Conservation (phyloP, 2,888 invertebrate species). For the Agonopterix alstromeriana region DNA sequence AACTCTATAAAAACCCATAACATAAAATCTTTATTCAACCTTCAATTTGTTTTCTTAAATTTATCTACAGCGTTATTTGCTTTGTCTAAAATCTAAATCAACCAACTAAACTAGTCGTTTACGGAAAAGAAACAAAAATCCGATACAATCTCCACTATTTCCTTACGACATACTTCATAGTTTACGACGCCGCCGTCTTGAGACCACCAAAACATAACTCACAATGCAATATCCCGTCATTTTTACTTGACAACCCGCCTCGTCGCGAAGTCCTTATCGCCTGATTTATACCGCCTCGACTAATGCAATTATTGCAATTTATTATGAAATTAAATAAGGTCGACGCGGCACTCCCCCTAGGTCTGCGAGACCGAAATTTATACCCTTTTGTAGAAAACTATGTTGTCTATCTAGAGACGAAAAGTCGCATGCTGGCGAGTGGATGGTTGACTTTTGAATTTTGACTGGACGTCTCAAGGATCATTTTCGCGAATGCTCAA, state of each 20-base stretch:
- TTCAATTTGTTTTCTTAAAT: too few species aligned
- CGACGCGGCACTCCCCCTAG: conserved; percentile 43
- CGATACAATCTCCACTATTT: conserved; percentile 26
- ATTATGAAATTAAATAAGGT: conserved; percentile 73
- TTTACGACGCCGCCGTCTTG: conserved; percentile 19
- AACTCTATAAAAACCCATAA: too few species aligned
- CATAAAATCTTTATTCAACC: too few species aligned
- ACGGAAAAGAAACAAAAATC: background rate
- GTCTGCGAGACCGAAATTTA: conserved; percentile 42
- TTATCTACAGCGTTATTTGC: too few species aligned
- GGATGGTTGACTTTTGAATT: conserved; percentile 51
- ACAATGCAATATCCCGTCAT: conserved; percentile 22
- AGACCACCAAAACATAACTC: conserved; percentile 23
- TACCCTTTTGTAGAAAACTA: conserved; percentile 59
- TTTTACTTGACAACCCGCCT: conserved; percentile 26
- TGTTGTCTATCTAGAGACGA: conserved; percentile 27
- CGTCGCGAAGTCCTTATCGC: conserved; percentile 24
- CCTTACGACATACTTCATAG: conserved; percentile 20
- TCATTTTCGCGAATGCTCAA: conserved; percentile 30
- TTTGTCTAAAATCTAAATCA: too few species aligned
- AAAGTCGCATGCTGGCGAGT: conserved; percentile 30
- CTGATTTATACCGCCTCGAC: conserved; percentile 58
- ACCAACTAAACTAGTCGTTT: too few species aligned
- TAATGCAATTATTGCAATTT: conserved; percentile 75
- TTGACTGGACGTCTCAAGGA: conserved; percentile 35